Conservation (phyloP, 2,797 vertebrate genomes). For the Okamejei kenojei region DNA sequence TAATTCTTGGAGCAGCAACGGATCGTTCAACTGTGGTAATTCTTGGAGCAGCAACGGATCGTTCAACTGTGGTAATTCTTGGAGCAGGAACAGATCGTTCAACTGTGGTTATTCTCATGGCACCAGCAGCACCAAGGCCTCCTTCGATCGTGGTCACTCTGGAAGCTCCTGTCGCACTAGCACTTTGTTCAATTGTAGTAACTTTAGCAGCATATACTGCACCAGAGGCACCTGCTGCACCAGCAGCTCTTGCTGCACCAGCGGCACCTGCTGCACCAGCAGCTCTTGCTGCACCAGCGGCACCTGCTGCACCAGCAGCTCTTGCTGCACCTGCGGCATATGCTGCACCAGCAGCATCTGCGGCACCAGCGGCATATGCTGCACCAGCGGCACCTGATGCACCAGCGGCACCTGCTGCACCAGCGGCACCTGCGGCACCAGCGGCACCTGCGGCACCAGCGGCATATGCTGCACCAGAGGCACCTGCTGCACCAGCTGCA, state of each 20-base stretch:
- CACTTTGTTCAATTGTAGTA: conserved; percentile 32
- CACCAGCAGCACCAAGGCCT: conserved; percentile 23
- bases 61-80: background rate
- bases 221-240: background rate
- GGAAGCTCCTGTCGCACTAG: too few relatives aligned
- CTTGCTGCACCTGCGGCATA: too few relatives aligned
- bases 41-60: background rate
- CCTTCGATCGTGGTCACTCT: background rate
- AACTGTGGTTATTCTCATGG: conserved; percentile 41
- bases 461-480: background rate
- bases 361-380: background rate
- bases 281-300: conserved; percentile 47
- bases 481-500: conserved; percentile 36
- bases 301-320: conserved; percentile 43
- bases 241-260: background rate
- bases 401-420: conserved; percentile 45
- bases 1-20: background rate
- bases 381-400: conserved; percentile 37
- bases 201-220: background rate
- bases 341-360: background rate
- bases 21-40: background rate
- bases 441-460: conserved; percentile 45
- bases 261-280: conserved; percentile 50
- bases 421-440: conserved; percentile 31
- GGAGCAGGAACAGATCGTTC: background rate